phyloP scores from a whole-genome alignment of 2,113 vertebrate genomes.

The Rhombomys opimus region DNA sequence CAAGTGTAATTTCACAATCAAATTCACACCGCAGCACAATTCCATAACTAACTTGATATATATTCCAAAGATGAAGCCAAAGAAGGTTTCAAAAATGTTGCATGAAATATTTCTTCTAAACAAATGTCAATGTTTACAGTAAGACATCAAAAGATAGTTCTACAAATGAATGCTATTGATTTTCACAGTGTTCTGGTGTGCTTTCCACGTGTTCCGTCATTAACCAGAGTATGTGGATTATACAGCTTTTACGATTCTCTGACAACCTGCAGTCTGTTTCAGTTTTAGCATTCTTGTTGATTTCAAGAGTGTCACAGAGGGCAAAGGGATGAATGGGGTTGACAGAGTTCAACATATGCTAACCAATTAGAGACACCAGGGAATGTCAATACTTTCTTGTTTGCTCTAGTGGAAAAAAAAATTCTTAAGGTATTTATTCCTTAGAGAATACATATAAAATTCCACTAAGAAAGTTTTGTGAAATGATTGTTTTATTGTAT shows the following conservation, averaged over 20 bases:
- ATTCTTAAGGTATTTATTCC: conserved; percentile 34
- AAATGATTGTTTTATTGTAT: background rate
- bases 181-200: conserved; percentile 18
- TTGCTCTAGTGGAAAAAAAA: background rate
- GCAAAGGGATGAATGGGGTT: background rate
- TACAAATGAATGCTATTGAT: conserved; percentile 14
- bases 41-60: background rate
- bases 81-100: conserved; percentile 44
- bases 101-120: conserved; percentile 53
- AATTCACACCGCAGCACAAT: conserved; percentile 38
- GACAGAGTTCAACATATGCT: conserved; percentile 57
- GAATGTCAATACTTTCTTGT: conserved; percentile 26
- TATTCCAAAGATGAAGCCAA: conserved; percentile 32
- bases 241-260: conserved; percentile 40
- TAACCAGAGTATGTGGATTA: conserved; percentile 45
- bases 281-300: conserved; percentile 56
- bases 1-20: background rate
- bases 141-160: conserved; percentile 18
- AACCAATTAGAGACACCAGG: conserved; percentile 54
- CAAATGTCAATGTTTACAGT: background rate
- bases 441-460: background rate
- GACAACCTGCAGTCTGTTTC: conserved; percentile 7
- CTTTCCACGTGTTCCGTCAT: conserved; percentile 38
- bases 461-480: background rate
- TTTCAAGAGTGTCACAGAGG: conserved; percentile 51